Conservation (phyloP, 2,113 vertebrate species). For the Anhinga rufa region DNA sequence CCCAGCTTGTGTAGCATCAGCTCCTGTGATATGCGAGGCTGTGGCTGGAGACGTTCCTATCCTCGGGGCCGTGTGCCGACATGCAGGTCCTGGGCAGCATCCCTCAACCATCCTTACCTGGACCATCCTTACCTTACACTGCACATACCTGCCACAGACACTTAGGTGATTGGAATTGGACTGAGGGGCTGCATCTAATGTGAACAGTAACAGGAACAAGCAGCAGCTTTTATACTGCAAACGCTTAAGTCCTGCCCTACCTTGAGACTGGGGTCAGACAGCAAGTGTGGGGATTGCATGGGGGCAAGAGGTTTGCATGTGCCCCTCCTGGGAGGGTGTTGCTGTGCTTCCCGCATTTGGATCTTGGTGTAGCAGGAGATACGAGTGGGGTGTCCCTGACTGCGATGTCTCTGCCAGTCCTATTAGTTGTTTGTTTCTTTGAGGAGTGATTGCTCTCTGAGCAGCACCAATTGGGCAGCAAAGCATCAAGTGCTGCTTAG, state of each 20-base stretch:
- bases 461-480: background rate
- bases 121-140: background rate
- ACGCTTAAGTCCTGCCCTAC: background rate
- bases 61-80: fast-evolving
- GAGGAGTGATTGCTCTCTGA: fast-evolving
- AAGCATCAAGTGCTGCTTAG: background rate
- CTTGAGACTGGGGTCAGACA: background rate
- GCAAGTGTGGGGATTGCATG: background rate
- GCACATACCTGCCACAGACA: background rate
- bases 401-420: fast-evolving
- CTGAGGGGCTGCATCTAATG: background rate
- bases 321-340: background rate
- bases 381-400: background rate
- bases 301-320: background rate
- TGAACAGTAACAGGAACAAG: background rate
- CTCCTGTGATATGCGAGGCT: background rate
- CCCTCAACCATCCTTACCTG: background rate
- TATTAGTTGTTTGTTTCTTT: background rate
- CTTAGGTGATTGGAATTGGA: fast-evolving
- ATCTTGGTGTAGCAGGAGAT: background rate
- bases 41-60: background rate
- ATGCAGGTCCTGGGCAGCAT: background rate
- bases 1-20: background rate
- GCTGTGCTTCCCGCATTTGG: background rate
- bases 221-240: background rate